Evolutionary conservation across 2,113 vertebrate genomes (phyloP).

Genomic region (Ia io): DNA sequence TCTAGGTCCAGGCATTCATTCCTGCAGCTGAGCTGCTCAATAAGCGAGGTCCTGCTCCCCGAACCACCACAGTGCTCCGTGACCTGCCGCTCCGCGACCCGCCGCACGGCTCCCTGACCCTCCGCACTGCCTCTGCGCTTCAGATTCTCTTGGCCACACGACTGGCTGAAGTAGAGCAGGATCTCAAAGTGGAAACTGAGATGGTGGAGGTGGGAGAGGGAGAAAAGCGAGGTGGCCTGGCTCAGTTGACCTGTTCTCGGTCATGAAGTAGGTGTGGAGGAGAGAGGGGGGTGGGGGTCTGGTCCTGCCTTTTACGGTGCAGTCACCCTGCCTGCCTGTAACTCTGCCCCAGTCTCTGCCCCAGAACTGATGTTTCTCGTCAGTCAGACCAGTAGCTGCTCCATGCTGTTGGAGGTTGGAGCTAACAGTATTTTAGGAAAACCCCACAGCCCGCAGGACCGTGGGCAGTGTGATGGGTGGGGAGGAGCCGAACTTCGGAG

Average conservation of each 20-base stretch:
- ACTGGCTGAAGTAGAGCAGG: background rate
- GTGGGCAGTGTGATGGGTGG: background rate
- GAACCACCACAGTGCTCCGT: too few relatives aligned
- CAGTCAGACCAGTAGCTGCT: background rate
- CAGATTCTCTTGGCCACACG: too few relatives aligned
- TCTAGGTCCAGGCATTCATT: background rate
- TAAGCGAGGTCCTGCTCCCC: too few relatives aligned
- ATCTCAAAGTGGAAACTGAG: background rate
- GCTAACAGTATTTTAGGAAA: background rate
- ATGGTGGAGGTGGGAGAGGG: background rate
- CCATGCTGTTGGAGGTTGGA: rapidly evolving
- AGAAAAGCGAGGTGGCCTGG: too few relatives aligned
- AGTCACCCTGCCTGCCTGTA: background rate
- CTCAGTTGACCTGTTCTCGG: background rate
- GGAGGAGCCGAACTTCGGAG: too few relatives aligned
- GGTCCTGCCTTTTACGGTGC: too few relatives aligned
- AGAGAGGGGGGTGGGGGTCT: too few relatives aligned
- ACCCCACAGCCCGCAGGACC: background rate
- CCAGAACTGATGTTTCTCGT: background rate
- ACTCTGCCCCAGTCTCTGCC: background rate
- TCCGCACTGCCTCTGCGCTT: too few relatives aligned
- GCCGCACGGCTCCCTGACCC: too few relatives aligned
- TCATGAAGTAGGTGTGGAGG: background rate
- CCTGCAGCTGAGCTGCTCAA: background rate
- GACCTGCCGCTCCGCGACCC: too few relatives aligned